A percentile compares a stretch with the other conserved stretches of the same genome.
Evolutionary conservation across 35 echinoderm and acorn worm species (phyloP).

Genomic region (Nesometra sesokonis): DNA sequence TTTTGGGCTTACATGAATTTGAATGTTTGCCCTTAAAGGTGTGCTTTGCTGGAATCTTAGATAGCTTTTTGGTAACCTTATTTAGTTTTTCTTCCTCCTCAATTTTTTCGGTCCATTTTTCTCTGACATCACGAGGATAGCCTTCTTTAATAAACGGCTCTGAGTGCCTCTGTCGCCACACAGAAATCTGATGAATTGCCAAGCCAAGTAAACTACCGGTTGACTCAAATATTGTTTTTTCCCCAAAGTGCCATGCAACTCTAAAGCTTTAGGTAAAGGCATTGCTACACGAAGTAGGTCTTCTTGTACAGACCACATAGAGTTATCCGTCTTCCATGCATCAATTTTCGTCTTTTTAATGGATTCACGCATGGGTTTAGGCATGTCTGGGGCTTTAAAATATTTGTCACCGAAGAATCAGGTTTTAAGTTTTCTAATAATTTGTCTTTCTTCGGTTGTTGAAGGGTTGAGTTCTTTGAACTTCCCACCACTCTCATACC

Average conservation of each 20-base stretch:
- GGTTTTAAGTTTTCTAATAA: no score
- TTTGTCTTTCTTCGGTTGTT: no score
- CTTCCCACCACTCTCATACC: no score
- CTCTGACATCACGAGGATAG: not conserved
- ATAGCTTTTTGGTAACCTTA: conserved; percentile 8
- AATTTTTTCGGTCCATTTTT: no score
- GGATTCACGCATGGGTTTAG: not conserved
- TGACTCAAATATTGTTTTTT: not conserved
- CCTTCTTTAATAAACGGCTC: not conserved
- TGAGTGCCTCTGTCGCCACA: not conserved
- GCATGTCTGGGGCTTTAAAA: no score
- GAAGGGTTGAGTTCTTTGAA: no score
- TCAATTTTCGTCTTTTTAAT: conserved; percentile 6
- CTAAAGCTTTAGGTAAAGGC: conserved; percentile 10
- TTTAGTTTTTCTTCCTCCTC: conserved; percentile 9
- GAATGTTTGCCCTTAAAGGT: no score
- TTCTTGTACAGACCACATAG: conserved; percentile 17
- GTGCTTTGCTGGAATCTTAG: not conserved
- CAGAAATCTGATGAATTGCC: conserved; percentile 4
- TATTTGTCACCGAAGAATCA: no score
- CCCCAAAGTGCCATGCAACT: not conserved
- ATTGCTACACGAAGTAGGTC: not conserved
- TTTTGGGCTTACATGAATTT: no score
- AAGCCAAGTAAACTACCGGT: conserved; percentile 19
- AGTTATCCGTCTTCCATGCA: conserved; percentile 22